Percentiles rank a stretch among this genome's conserved stretches.
Evolutionary conservation across 1,140 invertebrate species (phyloP).

Genomic region (Dinoponera quadriceps): DNA sequence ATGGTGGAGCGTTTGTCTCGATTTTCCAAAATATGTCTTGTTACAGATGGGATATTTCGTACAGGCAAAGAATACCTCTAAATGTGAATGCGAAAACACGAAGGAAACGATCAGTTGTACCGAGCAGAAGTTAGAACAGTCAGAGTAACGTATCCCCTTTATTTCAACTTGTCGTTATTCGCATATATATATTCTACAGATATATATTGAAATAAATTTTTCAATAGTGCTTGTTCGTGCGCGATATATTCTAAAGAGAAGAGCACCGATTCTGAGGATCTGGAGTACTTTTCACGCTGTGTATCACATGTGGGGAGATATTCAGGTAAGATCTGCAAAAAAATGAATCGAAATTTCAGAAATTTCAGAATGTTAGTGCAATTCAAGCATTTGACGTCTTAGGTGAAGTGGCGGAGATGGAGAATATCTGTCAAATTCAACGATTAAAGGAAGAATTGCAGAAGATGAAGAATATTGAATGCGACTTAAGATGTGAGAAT

Average conservation of each 20-base stretch:
- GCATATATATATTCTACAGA: constrained; percentile 21
- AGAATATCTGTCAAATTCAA: constrained; percentile 35
- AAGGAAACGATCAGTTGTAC: constrained; percentile 69
- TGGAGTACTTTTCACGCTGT: not conserved
- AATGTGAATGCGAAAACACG: constrained; percentile 68
- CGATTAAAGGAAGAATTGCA: constrained; percentile 63
- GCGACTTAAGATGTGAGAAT: constrained; percentile 59
- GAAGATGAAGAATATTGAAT: constrained; percentile 50
- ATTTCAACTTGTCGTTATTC: too few relatives aligned
- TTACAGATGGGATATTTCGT: constrained; percentile 71
- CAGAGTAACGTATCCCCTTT: constrained; percentile 66
- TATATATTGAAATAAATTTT: not conserved
- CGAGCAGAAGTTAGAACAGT: constrained; percentile 70
- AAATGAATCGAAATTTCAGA: constrained; percentile 73
- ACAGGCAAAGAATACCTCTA: constrained; percentile 66
- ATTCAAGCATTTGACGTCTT: constrained; percentile 76
- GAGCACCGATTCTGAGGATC: constrained; percentile 31
- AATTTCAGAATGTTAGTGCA: constrained; percentile 64
- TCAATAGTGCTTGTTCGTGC: constrained; percentile 7
- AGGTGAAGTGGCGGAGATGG: constrained; percentile 71
- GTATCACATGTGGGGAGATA: constrained; percentile 6
- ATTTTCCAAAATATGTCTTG: constrained; percentile 51
- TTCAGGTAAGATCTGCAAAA: constrained; percentile 26
- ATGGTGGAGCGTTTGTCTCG: constrained; percentile 1
- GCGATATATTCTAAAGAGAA: constrained; percentile 40